These are phyloP conservation scores for Belgica antarctica DNA, from an alignment of 2,888 invertebrate genomes.

Conservation along the genomic window DNA sequence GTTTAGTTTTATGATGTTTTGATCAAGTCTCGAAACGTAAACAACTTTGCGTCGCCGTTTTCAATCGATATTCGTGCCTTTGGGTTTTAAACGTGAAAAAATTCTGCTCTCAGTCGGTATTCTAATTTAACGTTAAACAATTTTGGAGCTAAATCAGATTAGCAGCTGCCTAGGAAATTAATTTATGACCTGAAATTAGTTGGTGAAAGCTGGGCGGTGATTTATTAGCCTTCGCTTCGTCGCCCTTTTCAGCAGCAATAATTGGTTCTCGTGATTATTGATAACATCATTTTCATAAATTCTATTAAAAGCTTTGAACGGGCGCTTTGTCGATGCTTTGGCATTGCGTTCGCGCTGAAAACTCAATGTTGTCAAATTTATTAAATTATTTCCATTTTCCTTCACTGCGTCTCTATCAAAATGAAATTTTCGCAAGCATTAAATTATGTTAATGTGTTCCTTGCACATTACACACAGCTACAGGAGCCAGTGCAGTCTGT, in stretches of 20 bases:
- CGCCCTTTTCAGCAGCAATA: not conserved
- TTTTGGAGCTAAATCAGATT: conserved; percentile 3
- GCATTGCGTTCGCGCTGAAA: not conserved
- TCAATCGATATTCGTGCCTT: not conserved
- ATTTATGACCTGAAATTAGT: conserved; percentile 4
- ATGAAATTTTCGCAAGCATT: not conserved
- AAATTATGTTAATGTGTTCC: conserved; percentile 4
- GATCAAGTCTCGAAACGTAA: conserved; percentile 1
- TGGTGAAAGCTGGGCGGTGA: not conserved
- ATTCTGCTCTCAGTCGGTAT: not conserved
- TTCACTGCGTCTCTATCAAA: not conserved
- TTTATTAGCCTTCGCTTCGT: not conserved
- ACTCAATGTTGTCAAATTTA: conserved; percentile 9
- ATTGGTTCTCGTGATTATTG: not conserved
- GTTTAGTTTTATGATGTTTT: not conserved
- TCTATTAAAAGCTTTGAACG: not conserved
- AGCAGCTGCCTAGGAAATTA: not conserved
- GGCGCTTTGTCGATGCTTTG: not conserved
- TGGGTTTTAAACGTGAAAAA: too few relatives aligned
- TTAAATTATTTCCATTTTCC: conserved; percentile 20
- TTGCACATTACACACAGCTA: not conserved
- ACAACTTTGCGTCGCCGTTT: not conserved
- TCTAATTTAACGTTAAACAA: too few relatives aligned
- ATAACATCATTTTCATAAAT: not conserved
- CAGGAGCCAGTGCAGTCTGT: not conserved